Percentiles rank a stretch among this genome's conserved stretches.
Conservation (phyloP, 2,888 invertebrate genomes). For the Epinotia ramella region DNA sequence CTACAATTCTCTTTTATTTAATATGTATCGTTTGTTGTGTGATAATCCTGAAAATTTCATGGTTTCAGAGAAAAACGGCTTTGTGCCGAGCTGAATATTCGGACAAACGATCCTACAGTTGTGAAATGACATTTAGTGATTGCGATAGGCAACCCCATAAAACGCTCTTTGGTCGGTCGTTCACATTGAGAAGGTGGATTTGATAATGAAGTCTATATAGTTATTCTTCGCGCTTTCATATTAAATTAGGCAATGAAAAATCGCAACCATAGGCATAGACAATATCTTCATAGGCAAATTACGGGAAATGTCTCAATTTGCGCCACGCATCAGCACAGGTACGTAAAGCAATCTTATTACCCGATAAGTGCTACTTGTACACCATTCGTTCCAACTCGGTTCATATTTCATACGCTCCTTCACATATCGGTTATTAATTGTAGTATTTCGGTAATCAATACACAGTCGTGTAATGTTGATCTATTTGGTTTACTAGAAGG, state of each 20-base stretch:
- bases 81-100: too few species aligned
- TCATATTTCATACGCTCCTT: conserved; percentile 38
- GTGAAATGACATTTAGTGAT: too few species aligned
- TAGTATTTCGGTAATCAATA: conserved; percentile 42
- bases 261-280: conserved; percentile 16
- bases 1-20: too few species aligned
- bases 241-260: conserved; percentile 20
- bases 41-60: too few species aligned
- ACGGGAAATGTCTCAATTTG: conserved; percentile 40
- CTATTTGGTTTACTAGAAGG: conserved; percentile 36
- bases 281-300: conserved; percentile 34
- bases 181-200: background rate
- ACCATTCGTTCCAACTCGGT: background rate
- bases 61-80: too few species aligned
- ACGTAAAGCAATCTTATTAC: conserved; percentile 20
- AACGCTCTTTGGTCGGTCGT: too few species aligned
- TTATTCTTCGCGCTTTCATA: conserved; percentile 4
- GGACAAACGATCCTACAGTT: too few species aligned
- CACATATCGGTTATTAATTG: conserved; percentile 35
- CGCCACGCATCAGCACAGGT: conserved; percentile 33
- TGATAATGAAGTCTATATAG: background rate
- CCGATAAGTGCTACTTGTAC: background rate
- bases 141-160: too few species aligned
- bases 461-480: conserved; percentile 36
- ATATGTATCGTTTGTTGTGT: too few species aligned